Evolutionary conservation across 2,113 vertebrate genomes (phyloP).

Genomic region (Haemorhous mexicanus): DNA sequence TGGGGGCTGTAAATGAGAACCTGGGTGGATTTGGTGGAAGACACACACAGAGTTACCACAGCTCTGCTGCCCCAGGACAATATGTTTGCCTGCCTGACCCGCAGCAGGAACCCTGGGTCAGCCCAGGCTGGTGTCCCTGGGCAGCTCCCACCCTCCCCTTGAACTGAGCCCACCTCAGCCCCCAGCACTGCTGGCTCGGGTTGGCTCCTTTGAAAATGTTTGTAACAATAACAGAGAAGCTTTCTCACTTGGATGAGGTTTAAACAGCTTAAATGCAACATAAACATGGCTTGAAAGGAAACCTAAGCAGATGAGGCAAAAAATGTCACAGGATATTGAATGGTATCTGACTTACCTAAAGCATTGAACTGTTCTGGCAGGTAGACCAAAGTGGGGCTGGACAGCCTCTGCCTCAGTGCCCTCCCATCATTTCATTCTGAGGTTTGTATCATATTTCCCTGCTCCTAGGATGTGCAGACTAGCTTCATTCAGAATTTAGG

Average conservation of each 20-base stretch:
- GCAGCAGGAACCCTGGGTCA: rapidly evolving
- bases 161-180: neutral
- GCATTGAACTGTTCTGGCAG: neutral
- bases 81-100: neutral
- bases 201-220: neutral
- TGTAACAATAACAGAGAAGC: neutral
- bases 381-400: neutral
- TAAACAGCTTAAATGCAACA: neutral
- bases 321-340: neutral
- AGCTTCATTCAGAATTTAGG: neutral
- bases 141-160: rapidly evolving
- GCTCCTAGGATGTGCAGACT: rapidly evolving
- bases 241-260: neutral
- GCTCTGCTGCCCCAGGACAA: neutral
- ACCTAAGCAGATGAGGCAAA: neutral
- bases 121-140: rapidly evolving
- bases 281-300: neutral
- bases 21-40: neutral
- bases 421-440: neutral
- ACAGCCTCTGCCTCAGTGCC: neutral
- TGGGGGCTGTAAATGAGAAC: neutral
- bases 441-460: neutral
- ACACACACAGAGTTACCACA: too few species aligned
- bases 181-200: neutral
- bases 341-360: neutral